phyloP scores from a whole-genome alignment of 2,888 invertebrate species.

The Drosophila incognita region DNA sequence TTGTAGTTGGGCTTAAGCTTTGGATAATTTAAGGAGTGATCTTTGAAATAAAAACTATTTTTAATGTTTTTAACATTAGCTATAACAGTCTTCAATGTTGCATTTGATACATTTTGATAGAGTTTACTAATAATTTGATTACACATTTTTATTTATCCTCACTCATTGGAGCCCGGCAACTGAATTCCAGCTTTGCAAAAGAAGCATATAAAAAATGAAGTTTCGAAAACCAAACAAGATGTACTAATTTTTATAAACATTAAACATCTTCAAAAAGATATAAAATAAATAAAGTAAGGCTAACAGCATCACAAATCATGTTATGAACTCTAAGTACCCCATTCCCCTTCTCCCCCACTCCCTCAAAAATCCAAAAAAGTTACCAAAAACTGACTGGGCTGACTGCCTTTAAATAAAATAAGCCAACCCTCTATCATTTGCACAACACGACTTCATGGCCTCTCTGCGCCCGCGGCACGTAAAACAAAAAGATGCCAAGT shows the following conservation, averaged over 20 bases:
- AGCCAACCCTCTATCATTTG: conserved; percentile 57
- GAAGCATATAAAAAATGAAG: neutral
- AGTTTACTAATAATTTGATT: neutral
- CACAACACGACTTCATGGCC: conserved; percentile 25
- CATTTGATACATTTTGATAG: neutral
- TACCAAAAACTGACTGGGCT: conserved; percentile 27
- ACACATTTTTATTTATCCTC: neutral
- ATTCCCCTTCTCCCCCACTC: neutral
- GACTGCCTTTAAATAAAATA: conserved; percentile 52
- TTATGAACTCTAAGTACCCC: neutral
- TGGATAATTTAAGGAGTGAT: neutral
- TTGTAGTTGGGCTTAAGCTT: neutral
- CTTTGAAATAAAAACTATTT: neutral
- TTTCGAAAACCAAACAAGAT: neutral
- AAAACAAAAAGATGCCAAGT: conserved; percentile 61
- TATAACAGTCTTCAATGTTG: neutral
- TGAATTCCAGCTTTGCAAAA: neutral
- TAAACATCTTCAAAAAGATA: conserved; percentile 2
- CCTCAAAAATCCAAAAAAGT: neutral
- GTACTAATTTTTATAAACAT: neutral
- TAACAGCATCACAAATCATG: neutral
- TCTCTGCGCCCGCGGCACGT: conserved; percentile 17
- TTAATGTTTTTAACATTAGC: neutral
- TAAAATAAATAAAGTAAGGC: neutral
- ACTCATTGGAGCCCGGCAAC: neutral